A percentile compares a stretch with the other conserved stretches of the same genome.
phyloP scores from a whole-genome alignment of 2,113 vertebrate species.

The Fulmarus glacialis region DNA sequence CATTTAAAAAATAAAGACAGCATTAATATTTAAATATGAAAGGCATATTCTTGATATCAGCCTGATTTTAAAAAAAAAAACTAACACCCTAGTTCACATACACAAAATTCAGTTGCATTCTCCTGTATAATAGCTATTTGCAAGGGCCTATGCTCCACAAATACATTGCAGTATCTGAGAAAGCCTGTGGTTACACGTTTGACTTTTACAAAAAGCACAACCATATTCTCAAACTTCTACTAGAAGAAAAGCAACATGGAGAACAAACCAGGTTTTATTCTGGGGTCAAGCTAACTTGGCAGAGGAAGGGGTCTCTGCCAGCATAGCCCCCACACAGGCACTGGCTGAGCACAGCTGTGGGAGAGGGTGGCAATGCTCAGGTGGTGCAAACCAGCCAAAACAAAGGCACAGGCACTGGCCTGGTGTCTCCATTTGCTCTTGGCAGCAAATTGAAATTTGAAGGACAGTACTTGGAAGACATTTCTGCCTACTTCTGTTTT shows the following conservation, averaged over 20 bases:
- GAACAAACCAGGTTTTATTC: background rate
- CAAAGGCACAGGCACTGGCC: background rate
- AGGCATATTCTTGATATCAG: background rate
- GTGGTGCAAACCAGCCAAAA: background rate
- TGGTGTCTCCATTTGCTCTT: background rate
- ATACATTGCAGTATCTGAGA: background rate
- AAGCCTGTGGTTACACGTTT: background rate
- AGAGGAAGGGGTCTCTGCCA: background rate
- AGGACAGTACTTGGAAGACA: background rate
- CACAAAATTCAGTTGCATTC: background rate
- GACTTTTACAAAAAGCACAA: background rate
- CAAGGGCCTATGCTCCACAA: background rate
- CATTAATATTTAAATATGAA: background rate
- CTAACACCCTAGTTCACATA: background rate
- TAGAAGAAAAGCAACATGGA: background rate
- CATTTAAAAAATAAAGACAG: background rate
- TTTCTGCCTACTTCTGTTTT: constrained; percentile 13
- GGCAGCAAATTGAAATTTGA: background rate
- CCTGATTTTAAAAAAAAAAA: background rate
- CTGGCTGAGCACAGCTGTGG: background rate
- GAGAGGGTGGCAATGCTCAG: background rate
- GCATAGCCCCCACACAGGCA: background rate
- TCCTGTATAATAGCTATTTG: background rate
- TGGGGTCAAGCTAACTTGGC: background rate
- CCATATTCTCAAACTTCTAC: background rate